Conservation (phyloP, 2,797 vertebrate genomes). For the Pseudomugil gertrudae region DNA sequence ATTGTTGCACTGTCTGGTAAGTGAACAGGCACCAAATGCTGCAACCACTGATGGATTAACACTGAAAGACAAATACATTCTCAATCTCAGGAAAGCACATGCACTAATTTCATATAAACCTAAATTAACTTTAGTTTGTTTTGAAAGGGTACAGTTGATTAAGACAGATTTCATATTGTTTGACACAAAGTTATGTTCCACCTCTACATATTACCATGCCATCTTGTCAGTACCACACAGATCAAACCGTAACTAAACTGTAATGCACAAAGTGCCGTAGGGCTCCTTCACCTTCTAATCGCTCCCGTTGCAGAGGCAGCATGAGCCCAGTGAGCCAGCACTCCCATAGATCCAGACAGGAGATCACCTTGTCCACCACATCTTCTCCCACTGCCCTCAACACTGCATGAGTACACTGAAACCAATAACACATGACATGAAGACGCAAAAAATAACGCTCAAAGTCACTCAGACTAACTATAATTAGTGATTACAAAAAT, state of each 20-base stretch:
- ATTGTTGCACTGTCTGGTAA: constrained; percentile 92
- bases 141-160: background rate
- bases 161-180: background rate
- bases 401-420: constrained; percentile 88
- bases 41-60: constrained; percentile 91
- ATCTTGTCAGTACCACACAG: background rate
- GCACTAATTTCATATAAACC: background rate
- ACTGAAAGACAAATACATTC: constrained; percentile 66
- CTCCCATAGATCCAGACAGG: constrained; percentile 92
- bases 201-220: too few relatives aligned
- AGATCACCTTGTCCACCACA: constrained; percentile 98
- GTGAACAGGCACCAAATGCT: constrained; percentile 90
- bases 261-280: background rate
- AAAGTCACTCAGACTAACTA: background rate
- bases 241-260: background rate
- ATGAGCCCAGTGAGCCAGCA: constrained; percentile 93
- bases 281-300: constrained; percentile 78
- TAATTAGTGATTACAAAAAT: background rate
- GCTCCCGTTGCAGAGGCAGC: constrained; percentile 82
- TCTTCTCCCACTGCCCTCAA: constrained; percentile 90
- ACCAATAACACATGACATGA: constrained; percentile 63
- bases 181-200: background rate
- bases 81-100: background rate
- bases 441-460: constrained; percentile 32
- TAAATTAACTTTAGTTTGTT: background rate